phyloP scores from a whole-genome alignment of 2,797 vertebrate genomes.

The Alcedo quadribrachys region DNA sequence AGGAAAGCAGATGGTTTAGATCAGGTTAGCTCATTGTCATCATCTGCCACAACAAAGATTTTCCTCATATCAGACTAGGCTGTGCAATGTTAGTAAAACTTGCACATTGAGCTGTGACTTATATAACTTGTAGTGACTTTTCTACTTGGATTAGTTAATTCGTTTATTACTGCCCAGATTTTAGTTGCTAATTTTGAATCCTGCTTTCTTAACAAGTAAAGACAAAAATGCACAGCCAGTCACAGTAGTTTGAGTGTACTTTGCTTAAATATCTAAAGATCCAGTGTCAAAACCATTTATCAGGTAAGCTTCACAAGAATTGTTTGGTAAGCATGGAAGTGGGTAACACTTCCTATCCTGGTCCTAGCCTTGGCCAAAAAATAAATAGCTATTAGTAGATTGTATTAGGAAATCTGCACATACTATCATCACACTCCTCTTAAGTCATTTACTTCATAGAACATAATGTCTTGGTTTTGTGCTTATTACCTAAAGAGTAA shows the following conservation, averaged over 20 bases:
- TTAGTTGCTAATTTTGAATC: not conserved
- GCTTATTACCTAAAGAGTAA: not conserved
- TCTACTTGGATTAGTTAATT: not conserved
- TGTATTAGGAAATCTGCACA: not conserved
- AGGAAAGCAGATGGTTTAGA: not conserved
- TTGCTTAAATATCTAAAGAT: not conserved
- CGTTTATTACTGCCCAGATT: not conserved
- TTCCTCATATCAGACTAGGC: not conserved
- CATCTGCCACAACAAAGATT: no score
- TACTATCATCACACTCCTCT: accelerated
- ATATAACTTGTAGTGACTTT: not conserved
- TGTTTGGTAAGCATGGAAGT: not conserved
- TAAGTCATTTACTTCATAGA: not conserved
- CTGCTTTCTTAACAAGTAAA: not conserved
- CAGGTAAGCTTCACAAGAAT: not conserved
- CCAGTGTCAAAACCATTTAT: not conserved
- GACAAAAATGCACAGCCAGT: not conserved
- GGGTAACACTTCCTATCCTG: not conserved
- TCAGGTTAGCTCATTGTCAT: no score
- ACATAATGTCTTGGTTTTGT: not conserved
- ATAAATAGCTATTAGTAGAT: not conserved
- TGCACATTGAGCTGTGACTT: not conserved
- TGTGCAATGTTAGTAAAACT: not conserved
- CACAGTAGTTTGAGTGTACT: not conserved
- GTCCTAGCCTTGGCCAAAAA: not conserved